A percentile compares a stretch with the other conserved stretches of the same genome.
Conservation (phyloP, 1,140 invertebrate species). For the Apocrypta bakeri region DNA sequence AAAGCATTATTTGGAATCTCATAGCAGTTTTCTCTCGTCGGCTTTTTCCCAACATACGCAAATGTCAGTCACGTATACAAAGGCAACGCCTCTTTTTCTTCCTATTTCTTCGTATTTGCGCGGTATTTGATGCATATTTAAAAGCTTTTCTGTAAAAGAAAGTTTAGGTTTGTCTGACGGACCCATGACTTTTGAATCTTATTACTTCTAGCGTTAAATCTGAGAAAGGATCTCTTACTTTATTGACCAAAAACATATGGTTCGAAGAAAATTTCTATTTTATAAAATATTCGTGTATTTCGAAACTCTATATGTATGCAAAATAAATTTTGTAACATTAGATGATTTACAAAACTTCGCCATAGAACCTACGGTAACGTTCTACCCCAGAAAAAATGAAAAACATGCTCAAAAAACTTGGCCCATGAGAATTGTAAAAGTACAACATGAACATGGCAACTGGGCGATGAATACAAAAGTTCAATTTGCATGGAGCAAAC, state of each 20-base stretch:
- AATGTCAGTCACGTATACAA: background rate
- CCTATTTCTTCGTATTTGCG: background rate
- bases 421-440: background rate
- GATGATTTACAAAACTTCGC: too few species aligned
- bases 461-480: constrained; percentile 10
- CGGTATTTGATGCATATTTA: constrained; percentile 21
- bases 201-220: background rate
- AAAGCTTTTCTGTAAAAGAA: background rate
- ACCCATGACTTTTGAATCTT: background rate
- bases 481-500: constrained; percentile 27
- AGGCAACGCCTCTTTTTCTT: background rate
- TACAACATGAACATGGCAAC: background rate
- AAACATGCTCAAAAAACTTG: background rate
- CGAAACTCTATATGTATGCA: too few species aligned
- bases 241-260: background rate
- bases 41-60: background rate
- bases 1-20: background rate
- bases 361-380: too few species aligned
- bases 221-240: background rate
- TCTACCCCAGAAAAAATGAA: background rate
- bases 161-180: background rate
- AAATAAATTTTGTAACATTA: too few species aligned
- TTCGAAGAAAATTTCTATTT: too few species aligned
- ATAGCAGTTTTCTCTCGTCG: background rate
- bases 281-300: too few species aligned